Base-by-base conservation (phyloP, 1,140 invertebrate genomes). In the Propsilocerus akamusi region DNA sequence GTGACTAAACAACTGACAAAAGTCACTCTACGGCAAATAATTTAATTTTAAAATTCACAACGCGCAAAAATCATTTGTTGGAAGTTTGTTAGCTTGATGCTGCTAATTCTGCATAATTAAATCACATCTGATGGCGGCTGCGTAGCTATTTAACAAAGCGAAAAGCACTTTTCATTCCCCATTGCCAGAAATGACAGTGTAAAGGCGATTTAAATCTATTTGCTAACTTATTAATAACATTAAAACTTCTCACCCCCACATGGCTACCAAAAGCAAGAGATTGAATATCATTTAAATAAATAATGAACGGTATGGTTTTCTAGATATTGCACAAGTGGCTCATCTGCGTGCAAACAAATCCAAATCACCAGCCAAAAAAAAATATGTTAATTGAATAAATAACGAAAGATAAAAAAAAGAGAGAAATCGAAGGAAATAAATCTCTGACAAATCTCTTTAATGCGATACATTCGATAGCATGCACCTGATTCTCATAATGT, bases 231-330 rank as follows among this genome's bases (percentile, higher is more conserved):
- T 41, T 41, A 41, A 17, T 41, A 41, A 41, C 17, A 20, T 20
- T n/a, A n/a, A n/a, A n/a, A n/a, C 17, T 41, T 41, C 22, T 41
- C n/a, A n/a, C n/a, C n/a, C n/a, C n/a, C n/a, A n/a, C n/a, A n/a
- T n/a, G n/a, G n/a, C n/a, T n/a, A 17, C 14, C 34, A 41, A 41
- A 41, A 20, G 34, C 34, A 20, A 41, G 17, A 41, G 14, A 41
- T 41, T 41, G 34, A 41, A 41, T 41, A 41, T 41, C 34, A 41
- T 41, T 41, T 41, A 41, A 41, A 41, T 41, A 41, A 41, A 41
- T 41, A 41, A 41, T 41, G 34, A 41, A 41, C 22, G 17, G 32
- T 30, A n/a, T 41, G 34, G 10, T 41, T 8, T 17, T n/a, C 22
- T 41, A 41, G 14, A 7, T 41, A 20, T 17, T 10, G 22, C 11